These are phyloP conservation scores for Sycophaga agraensis DNA, from an alignment of 1,140 invertebrate species.

Conservation along the genomic window DNA sequence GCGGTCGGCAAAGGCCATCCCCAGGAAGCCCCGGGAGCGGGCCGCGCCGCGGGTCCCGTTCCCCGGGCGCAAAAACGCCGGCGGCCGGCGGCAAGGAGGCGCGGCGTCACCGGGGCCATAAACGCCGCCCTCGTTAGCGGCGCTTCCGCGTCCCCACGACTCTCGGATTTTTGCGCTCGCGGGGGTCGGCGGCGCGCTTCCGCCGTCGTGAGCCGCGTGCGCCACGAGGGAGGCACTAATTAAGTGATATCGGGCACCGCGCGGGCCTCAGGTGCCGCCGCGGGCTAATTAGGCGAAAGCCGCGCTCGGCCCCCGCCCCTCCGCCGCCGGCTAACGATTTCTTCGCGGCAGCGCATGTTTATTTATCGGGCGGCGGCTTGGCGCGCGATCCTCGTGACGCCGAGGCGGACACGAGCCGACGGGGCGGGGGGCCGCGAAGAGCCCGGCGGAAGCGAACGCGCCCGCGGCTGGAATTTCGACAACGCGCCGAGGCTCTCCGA, in stretches of 20 bases:
- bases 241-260: constrained; percentile 34
- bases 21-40: neutral
- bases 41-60: neutral
- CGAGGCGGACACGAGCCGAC: no score
- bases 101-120: neutral
- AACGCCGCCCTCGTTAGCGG: neutral
- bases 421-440: no score
- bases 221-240: constrained; percentile 25
- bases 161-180: neutral
- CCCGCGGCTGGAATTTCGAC: no score
- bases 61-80: neutral
- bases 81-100: neutral
- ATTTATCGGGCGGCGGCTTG: no score
- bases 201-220: constrained; percentile 26
- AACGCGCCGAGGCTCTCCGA: no score
- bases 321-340: no score
- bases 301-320: neutral
- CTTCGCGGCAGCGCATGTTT: no score
- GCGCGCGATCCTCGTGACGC: no score
- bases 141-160: neutral
- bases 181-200: constrained; percentile 1
- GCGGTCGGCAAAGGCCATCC: neutral
- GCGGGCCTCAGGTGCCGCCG: constrained; percentile 1
- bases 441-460: no score
- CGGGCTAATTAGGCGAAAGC: constrained; percentile 35